Base-by-base conservation (phyloP, 2,113 vertebrate genomes). In the Gobio gobio region DNA sequence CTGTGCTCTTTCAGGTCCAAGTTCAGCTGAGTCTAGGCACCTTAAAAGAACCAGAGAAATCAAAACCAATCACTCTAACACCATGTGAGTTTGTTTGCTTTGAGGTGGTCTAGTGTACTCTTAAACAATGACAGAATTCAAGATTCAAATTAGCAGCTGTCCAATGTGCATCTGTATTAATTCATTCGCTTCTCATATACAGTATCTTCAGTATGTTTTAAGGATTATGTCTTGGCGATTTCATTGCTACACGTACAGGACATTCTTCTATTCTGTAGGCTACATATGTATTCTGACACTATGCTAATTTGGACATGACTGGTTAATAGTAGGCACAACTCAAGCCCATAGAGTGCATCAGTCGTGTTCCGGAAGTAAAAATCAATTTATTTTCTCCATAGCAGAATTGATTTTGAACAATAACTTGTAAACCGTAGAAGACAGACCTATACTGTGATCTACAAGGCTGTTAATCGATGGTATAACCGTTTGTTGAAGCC, bases 1-100 rank as follows among this genome's bases (percentile, higher is more conserved):
- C 51, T 59, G 29, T 78, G 26, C 54, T 54, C 74, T 63, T 79
- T 79, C 33, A 61, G 58, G 4, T 79, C 78, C 78, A 18, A 68
- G 40, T 47, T 66, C 6, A 78, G 4, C 51, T 56, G 54, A 78
- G 76, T 36, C 12, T 36, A 24, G 3, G 33, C 49, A 33, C 24
- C 40, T 61, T 73, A 51, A 75, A 75, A 51, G n/a, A 51, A 9
- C 45, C 22, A 13, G 29, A 51, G 14, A 47, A 51, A 24, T 51
- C n/a, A 29, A 54, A 43, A 43, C 18, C 0, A 43, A 40, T 70
- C 4, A 20, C 20, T 56, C 20, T 56, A 20, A 56, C 18, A 56
- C 18, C 54, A 43, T 40, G 10, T n/a, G 33, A 72, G 9, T 12
- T 43, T 72, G 9, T 12, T 43, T 72, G 33, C 33, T 5, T 2